These are phyloP conservation scores for Zeus faber DNA, from an alignment of 2,113 vertebrate genomes.

Conservation along the genomic window DNA sequence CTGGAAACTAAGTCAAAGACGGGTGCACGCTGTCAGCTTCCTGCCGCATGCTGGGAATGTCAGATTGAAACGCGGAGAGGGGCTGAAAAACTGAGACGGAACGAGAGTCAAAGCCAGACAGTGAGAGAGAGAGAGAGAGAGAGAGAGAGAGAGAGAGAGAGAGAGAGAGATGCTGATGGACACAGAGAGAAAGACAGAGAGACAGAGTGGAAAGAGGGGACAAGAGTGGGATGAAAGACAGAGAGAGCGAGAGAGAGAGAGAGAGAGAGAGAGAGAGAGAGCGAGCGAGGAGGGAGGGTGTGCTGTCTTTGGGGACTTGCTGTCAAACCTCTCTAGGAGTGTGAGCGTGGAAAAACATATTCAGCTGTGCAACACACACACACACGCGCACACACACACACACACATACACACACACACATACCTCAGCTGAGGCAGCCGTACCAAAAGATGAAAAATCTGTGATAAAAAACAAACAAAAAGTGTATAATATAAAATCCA, in stretches of 20 bases:
- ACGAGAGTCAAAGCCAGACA: conserved; percentile 10
- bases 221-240: conserved; percentile 9
- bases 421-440: no score
- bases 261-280: conserved; percentile 1
- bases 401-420: not conserved
- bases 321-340: conserved; percentile 80
- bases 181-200: conserved; percentile 18
- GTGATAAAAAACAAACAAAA: no score
- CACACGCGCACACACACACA: not conserved
- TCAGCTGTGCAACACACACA: conserved; percentile 30
- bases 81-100: not conserved
- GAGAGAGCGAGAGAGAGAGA: not conserved
- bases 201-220: no score
- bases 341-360: conserved; percentile 73
- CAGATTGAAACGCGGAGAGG: conserved; percentile 39
- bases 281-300: conserved; percentile 23
- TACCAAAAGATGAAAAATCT: no score
- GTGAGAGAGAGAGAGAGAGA: not conserved
- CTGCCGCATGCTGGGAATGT: conserved; percentile 53
- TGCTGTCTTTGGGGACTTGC: conserved; percentile 71
- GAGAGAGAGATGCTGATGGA: conserved; percentile 18
- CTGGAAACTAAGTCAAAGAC: conserved; percentile 48
- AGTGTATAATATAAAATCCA: no score
- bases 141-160: not conserved
- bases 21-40: conserved; percentile 40